Conservation (phyloP, 2,113 vertebrate species). For the Antennarius striatus region DNA sequence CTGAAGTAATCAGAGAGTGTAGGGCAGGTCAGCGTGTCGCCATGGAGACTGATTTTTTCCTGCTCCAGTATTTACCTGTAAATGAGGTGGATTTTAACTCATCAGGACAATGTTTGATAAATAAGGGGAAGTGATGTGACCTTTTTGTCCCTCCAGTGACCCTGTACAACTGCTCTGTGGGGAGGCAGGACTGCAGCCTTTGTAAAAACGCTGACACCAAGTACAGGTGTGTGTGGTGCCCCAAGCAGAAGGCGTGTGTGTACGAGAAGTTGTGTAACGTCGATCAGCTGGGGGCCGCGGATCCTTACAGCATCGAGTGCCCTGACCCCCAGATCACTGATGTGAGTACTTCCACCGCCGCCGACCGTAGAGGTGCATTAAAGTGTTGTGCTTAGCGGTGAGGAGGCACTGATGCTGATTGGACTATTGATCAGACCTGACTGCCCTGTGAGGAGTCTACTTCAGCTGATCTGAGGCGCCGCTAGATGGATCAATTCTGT, state of each 20-base stretch:
- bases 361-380: constrained; percentile 5
- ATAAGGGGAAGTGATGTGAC: no score
- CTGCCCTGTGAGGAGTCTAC: background rate
- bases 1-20: no score
- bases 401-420: constrained; percentile 21
- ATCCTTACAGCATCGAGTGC: constrained; percentile 65
- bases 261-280: constrained; percentile 81
- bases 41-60: no score
- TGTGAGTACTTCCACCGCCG: constrained; percentile 74
- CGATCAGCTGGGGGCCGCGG: constrained; percentile 29
- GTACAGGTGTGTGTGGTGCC: constrained; percentile 90
- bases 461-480: constrained; percentile 20
- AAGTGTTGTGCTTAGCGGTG: constrained; percentile 24
- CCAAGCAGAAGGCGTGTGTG: constrained; percentile 80
- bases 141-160: constrained; percentile 79
- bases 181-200: constrained; percentile 90
- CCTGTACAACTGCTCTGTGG: constrained; percentile 91
- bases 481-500: constrained; percentile 52
- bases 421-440: constrained; percentile 20
- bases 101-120: background rate
- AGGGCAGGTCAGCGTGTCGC: no score
- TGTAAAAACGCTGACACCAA: constrained; percentile 82
- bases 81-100: no score
- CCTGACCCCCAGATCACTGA: constrained; percentile 86
- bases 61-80: no score